Percentiles rank a stretch among this genome's conserved stretches.
Conservation (phyloP, 2,888 invertebrate species). For the Rambutsinella grinnellia region DNA sequence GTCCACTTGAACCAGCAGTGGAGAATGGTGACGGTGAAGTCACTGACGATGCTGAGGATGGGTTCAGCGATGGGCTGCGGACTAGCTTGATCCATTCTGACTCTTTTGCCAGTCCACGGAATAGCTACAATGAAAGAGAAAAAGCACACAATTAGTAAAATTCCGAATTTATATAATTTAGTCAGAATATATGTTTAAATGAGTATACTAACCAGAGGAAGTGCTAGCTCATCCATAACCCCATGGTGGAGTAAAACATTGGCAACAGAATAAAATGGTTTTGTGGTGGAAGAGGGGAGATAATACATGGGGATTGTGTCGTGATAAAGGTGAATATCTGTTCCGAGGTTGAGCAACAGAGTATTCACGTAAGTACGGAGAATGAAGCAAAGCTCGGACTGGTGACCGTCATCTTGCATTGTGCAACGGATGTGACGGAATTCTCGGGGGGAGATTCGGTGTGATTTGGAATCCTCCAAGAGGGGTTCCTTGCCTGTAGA, state of each 20-base stretch:
- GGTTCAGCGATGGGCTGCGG: constrained; percentile 53
- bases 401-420: constrained; percentile 64
- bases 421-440: constrained; percentile 67
- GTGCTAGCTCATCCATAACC: constrained; percentile 67
- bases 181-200: too few species aligned
- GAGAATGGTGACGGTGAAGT: constrained; percentile 6
- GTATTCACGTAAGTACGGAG: constrained; percentile 64
- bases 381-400: constrained; percentile 66
- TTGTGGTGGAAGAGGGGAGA: constrained; percentile 65
- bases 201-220: too few species aligned
- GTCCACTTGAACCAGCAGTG: constrained; percentile 31
- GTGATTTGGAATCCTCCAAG: constrained; percentile 63
- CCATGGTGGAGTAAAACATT: constrained; percentile 67
- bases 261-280: constrained; percentile 66
- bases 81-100: constrained; percentile 65
- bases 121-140: too few species aligned
- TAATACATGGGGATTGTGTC: constrained; percentile 67
- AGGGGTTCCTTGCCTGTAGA: constrained; percentile 21
- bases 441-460: constrained; percentile 66
- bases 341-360: constrained; percentile 63
- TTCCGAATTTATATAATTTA: too few species aligned
- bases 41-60: not conserved
- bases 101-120: constrained; percentile 63
- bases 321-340: constrained; percentile 64
- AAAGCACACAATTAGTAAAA: too few species aligned